Percentiles rank a stretch among this genome's conserved stretches.
Conservation (phyloP, 2,888 invertebrate genomes). For the Drosophila nr. perissopoda region DNA sequence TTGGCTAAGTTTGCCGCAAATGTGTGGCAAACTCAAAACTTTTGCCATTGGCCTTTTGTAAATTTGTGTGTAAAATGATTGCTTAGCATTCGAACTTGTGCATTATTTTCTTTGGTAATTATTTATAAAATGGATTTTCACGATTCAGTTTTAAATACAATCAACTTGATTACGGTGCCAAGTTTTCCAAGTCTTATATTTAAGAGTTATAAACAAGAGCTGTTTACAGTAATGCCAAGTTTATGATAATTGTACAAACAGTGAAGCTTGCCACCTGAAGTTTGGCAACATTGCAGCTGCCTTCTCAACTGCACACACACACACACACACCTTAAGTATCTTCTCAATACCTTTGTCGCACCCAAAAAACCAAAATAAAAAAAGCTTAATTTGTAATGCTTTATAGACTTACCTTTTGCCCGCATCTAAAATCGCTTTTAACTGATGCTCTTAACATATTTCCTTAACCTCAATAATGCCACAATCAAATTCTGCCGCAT, state of each 20-base stretch:
- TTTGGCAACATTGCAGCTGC: conserved; percentile 25
- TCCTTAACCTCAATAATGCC: conserved; percentile 76
- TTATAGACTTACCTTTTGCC: conserved; percentile 32
- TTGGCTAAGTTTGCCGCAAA: conserved; percentile 40
- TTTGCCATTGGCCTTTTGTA: neutral
- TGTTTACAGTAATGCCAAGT: conserved; percentile 1
- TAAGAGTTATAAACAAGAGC: neutral
- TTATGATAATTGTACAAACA: neutral
- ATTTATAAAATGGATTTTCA: neutral
- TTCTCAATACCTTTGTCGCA: neutral
- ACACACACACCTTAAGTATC: neutral
- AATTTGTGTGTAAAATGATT: neutral
- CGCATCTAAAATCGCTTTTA: conserved; percentile 13
- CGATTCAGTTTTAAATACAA: neutral
- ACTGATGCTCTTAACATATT: conserved; percentile 69
- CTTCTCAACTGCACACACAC: neutral
- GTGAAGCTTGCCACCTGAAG: conserved; percentile 4
- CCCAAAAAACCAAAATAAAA: neutral
- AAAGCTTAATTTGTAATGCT: conserved; percentile 17
- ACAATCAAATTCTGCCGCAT: conserved; percentile 75
- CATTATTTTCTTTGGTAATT: neutral
- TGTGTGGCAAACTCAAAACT: conserved; percentile 43
- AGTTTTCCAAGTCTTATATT: neutral
- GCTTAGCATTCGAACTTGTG: neutral
- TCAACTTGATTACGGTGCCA: neutral